Percentiles rank a stretch among this genome's conserved stretches.
These are phyloP conservation scores for Channa maculata DNA, from an alignment of 2,113 vertebrate species.

Conservation along the genomic window DNA sequence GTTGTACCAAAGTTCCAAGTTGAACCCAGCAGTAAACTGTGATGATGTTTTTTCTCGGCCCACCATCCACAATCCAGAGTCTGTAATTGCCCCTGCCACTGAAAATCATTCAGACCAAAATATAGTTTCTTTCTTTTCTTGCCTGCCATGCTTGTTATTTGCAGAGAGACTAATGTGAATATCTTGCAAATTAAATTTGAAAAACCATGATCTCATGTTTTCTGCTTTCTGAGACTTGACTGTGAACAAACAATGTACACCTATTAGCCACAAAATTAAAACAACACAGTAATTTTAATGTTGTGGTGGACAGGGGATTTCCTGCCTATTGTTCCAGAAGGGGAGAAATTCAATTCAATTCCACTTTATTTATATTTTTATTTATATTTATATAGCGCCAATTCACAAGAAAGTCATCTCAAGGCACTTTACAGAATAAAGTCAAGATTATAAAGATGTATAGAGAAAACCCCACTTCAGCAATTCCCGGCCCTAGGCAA, in stretches of 20 bases:
- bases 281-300: background rate
- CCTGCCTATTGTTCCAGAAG: slow-evolving; percentile 35
- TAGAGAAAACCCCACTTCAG: slow-evolving; percentile 27
- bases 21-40: too few species aligned
- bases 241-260: slow-evolving; percentile 10
- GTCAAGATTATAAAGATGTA: too few species aligned
- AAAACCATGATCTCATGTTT: slow-evolving; percentile 22
- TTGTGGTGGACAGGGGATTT: slow-evolving; percentile 30
- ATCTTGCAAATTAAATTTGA: slow-evolving; percentile 22
- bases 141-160: slow-evolving; percentile 22
- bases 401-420: too few species aligned
- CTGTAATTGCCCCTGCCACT: too few species aligned
- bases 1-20: too few species aligned
- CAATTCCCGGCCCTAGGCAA: background rate
- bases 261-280: background rate
- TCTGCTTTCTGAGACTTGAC: slow-evolving; percentile 2
- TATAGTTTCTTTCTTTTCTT: background rate
- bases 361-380: too few species aligned
- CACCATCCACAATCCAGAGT: too few species aligned
- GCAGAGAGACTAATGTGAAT: background rate
- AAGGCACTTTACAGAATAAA: too few species aligned
- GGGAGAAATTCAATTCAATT: slow-evolving; percentile 13
- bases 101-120: background rate
- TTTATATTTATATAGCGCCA: too few species aligned
- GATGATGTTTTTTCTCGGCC: too few species aligned